phyloP scores from a whole-genome alignment of 2,113 vertebrate species.

The Paradoxurus hermaphroditus region DNA sequence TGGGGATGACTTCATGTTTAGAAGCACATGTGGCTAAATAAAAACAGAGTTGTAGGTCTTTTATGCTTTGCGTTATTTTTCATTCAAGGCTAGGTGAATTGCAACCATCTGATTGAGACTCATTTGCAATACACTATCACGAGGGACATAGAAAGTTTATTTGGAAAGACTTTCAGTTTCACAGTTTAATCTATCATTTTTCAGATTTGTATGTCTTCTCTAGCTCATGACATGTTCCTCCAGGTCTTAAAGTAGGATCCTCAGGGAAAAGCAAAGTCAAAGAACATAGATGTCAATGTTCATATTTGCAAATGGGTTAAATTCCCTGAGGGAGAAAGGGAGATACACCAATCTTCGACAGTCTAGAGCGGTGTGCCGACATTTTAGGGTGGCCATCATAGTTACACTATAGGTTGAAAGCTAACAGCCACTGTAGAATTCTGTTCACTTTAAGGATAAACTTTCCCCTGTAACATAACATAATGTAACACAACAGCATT shows the following conservation, averaged over 20 bases:
- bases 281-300: slow-evolving; percentile 50
- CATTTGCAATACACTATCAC: slow-evolving; percentile 62
- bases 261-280: background rate
- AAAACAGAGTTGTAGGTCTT: slow-evolving; percentile 23
- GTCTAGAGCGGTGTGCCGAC: background rate
- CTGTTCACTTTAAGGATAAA: background rate
- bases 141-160: slow-evolving; percentile 71
- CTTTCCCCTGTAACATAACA: background rate
- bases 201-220: slow-evolving; percentile 50
- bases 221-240: slow-evolving; percentile 32
- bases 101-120: slow-evolving; percentile 65
- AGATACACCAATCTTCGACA: background rate
- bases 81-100: slow-evolving; percentile 25
- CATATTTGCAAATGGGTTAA: slow-evolving; percentile 51
- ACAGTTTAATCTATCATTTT: slow-evolving; percentile 62
- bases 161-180: slow-evolving; percentile 67
- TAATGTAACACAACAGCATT: background rate
- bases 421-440: background rate
- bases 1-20: slow-evolving; percentile 29
- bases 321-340: background rate
- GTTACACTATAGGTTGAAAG: slow-evolving; percentile 43
- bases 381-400: background rate
- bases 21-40: background rate
- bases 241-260: slow-evolving; percentile 40
- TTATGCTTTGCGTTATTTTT: slow-evolving; percentile 53